Conservation (phyloP, 2,113 vertebrate genomes). For the Talpa occidentalis region DNA sequence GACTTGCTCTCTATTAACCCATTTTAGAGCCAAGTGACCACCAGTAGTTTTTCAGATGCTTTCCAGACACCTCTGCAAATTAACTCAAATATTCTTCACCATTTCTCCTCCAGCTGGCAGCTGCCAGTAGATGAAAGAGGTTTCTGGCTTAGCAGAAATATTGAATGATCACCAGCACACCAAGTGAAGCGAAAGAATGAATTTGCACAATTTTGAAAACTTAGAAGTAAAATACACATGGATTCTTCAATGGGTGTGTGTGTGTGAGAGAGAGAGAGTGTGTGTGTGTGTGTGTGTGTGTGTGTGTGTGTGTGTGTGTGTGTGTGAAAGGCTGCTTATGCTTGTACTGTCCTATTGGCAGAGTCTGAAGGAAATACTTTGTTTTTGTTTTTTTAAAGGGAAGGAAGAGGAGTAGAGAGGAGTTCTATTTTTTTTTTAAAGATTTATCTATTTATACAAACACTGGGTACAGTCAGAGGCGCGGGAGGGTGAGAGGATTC, state of each 20-base stretch:
- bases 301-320: background rate
- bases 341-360: background rate
- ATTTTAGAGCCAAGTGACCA: background rate
- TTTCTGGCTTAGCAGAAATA: background rate
- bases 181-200: background rate
- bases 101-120: background rate
- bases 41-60: slow-evolving; percentile 59
- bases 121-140: background rate
- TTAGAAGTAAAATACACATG: background rate
- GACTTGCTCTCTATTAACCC: slow-evolving; percentile 27
- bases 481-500: too few relatives aligned
- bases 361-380: background rate
- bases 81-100: slow-evolving; percentile 44
- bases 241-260: background rate
- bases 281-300: background rate
- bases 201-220: background rate
- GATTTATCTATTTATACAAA: too few relatives aligned
- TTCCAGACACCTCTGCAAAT: slow-evolving; percentile 47
- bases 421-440: too few relatives aligned
- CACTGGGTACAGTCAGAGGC: too few relatives aligned
- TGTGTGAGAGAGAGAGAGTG: background rate
- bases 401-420: too few relatives aligned
- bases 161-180: background rate
- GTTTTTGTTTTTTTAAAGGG: too few relatives aligned
- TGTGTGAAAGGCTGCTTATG: background rate